Evolutionary conservation across 2,888 invertebrate genomes (phyloP).

Genomic region (Chymomyza fuscimana): DNA sequence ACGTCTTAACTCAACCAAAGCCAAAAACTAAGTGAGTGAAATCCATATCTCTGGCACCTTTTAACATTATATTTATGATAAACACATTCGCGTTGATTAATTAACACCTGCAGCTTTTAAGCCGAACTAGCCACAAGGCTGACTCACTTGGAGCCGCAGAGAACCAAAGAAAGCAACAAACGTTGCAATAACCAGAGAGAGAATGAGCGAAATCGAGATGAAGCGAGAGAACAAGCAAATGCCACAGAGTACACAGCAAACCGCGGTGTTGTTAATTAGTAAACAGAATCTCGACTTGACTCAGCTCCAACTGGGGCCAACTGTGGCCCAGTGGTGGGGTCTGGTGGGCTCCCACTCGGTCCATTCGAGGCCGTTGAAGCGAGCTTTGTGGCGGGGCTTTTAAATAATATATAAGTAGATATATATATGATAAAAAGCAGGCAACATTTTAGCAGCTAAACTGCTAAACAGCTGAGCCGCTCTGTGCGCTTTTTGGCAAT

Average conservation of each 20-base stretch:
- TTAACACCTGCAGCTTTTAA: conserved; percentile 47
- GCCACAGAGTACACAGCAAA: conserved; percentile 18
- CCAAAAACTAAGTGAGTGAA: background rate
- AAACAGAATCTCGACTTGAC: conserved; percentile 25
- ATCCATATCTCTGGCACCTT: background rate
- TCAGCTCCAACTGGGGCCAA: background rate
- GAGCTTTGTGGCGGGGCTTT: conserved; percentile 32
- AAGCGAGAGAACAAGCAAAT: conserved; percentile 16
- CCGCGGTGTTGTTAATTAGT: conserved; percentile 49
- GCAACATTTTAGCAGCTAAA: conserved; percentile 29
- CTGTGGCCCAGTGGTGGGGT: background rate
- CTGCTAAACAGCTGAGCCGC: conserved; percentile 3
- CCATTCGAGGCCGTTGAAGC: background rate
- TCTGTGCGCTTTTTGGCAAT: conserved; percentile 30
- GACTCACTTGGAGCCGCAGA: background rate
- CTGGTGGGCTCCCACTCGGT: background rate
- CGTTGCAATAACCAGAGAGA: background rate
- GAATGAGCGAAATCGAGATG: conserved; percentile 4
- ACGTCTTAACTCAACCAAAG: background rate
- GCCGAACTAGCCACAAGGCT: conserved; percentile 5
- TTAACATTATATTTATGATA: conserved; percentile 30
- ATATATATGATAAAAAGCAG: conserved; percentile 12
- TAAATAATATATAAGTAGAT: conserved; percentile 35
- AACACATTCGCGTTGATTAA: conserved; percentile 36
- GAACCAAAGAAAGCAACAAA: background rate